phyloP scores from a whole-genome alignment of 2,888 invertebrate species.

The Parasteatoda lunata region DNA sequence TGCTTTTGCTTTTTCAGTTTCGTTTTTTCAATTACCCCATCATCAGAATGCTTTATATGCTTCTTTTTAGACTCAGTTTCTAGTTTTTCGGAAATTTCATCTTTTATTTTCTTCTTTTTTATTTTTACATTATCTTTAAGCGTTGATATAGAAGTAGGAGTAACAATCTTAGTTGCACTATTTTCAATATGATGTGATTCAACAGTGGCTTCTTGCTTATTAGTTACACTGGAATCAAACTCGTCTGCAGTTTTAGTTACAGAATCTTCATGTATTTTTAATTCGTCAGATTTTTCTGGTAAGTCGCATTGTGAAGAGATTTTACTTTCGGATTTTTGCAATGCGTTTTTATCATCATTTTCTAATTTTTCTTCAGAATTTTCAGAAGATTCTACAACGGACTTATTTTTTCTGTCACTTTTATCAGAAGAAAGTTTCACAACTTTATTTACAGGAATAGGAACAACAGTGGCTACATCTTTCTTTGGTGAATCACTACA shows the following conservation, averaged over 20 bases:
- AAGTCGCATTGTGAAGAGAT: too few species aligned
- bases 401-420: neutral
- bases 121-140: slow-evolving; percentile 3
- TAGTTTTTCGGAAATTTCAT: neutral
- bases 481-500: too few species aligned
- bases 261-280: too few species aligned
- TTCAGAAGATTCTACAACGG: neutral
- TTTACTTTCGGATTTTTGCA: too few species aligned
- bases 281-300: too few species aligned
- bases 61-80: neutral
- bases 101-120: neutral
- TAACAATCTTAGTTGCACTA: neutral
- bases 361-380: neutral
- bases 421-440: too few species aligned
- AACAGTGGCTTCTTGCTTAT: too few species aligned
- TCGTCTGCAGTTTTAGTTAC: too few species aligned
- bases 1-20: slow-evolving; percentile 19
- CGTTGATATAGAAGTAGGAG: slow-evolving; percentile 6
- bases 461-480: too few species aligned
- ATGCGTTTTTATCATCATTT: neutral
- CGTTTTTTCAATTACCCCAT: neutral
- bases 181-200: slow-evolving; percentile 4
- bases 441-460: too few species aligned
- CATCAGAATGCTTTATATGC: neutral
- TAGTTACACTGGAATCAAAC: too few species aligned